Conservation (phyloP, 2,888 invertebrate species). For the Heliconius charithonia region DNA sequence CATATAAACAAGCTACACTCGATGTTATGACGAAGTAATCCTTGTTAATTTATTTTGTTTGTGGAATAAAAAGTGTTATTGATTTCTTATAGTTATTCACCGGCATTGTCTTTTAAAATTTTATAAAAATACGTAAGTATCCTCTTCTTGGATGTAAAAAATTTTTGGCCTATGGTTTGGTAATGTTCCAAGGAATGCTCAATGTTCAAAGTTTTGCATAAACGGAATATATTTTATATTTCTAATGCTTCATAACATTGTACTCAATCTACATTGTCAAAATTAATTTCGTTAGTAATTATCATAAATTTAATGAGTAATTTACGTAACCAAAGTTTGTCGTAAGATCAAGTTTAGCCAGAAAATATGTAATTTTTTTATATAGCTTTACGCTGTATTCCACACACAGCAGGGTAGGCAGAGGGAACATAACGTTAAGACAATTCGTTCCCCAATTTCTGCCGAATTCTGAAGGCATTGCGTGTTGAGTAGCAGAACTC, state of each 20-base stretch:
- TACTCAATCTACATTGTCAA: background rate
- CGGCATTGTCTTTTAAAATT: background rate
- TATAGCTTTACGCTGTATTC: too few relatives aligned
- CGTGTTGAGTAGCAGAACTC: too few relatives aligned
- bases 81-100: too few relatives aligned
- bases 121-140: background rate
- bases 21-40: background rate
- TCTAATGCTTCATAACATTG: background rate
- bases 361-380: too few relatives aligned
- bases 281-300: too few relatives aligned
- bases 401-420: too few relatives aligned
- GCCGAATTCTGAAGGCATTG: too few relatives aligned
- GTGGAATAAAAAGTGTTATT: background rate
- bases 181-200: background rate
- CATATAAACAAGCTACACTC: background rate
- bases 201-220: background rate
- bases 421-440: too few relatives aligned
- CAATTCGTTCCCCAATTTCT: too few relatives aligned
- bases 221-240: background rate
- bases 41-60: background rate
- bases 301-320: background rate
- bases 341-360: background rate
- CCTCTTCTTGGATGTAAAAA: background rate
- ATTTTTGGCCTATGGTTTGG: background rate
- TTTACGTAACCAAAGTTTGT: background rate